A percentile compares a stretch with the other conserved stretches of the same genome.
phyloP scores from a whole-genome alignment of 2,888 invertebrate species.

The Orthonevra nobilis region DNA sequence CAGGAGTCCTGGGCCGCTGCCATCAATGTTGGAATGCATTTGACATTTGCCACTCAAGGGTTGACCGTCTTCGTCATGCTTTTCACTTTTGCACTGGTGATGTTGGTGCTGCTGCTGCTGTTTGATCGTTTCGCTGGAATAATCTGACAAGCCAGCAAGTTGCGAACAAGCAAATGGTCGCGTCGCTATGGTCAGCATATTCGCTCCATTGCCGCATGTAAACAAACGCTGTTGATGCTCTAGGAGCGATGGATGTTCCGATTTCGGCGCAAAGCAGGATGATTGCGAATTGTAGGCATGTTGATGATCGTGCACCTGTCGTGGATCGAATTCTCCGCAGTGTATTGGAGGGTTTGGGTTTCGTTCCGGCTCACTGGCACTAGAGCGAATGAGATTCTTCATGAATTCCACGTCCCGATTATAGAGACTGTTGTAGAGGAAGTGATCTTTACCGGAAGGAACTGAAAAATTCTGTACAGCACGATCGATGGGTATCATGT shows the following conservation, averaged over 20 bases:
- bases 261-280: slow-evolving; percentile 32
- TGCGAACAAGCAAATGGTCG: slow-evolving; percentile 59
- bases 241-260: slow-evolving; percentile 30
- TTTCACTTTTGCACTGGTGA: slow-evolving; percentile 61
- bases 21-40: slow-evolving; percentile 41
- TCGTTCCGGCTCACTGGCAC: slow-evolving; percentile 21
- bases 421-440: slow-evolving; percentile 71
- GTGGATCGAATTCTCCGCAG: slow-evolving; percentile 44
- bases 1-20: slow-evolving; percentile 19
- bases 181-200: slow-evolving; percentile 54
- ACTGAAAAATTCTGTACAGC: slow-evolving; percentile 41
- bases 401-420: slow-evolving; percentile 71
- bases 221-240: slow-evolving; percentile 58
- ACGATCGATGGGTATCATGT: slow-evolving; percentile 51
- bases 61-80: slow-evolving; percentile 50
- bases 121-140: slow-evolving; percentile 53
- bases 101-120: slow-evolving; percentile 12
- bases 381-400: slow-evolving; percentile 68
- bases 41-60: slow-evolving; percentile 59
- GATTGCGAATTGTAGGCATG: slow-evolving; percentile 15
- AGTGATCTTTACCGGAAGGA: slow-evolving; percentile 63
- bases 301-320: slow-evolving; percentile 47
- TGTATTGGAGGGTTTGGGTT: slow-evolving; percentile 42
- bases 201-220: slow-evolving; percentile 49
- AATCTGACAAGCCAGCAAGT: slow-evolving; percentile 36